Evolutionary conservation across 2,797 vertebrate genomes (phyloP), one percentile per base, ranked within the genome.

Genomic region (Cephalopachus bancanus): DNA sequence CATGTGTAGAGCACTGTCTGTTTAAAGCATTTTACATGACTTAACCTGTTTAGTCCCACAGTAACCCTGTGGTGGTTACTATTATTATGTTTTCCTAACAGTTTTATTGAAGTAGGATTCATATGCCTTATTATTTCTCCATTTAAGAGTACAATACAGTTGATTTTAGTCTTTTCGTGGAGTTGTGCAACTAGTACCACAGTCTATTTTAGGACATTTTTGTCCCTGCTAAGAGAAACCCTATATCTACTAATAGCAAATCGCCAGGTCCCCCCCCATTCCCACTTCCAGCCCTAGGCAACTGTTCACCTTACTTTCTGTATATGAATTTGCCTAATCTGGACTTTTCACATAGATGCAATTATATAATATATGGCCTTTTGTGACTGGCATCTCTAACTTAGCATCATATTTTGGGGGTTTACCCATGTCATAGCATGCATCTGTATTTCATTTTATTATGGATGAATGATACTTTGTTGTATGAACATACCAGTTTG

Each of bases 401-500:
- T 67, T 55, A 30, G 37, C 17, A 0, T 19, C 17, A 0, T 24
- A 15, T 22, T 65, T 76, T 91, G 30, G 20, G 12, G 72, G 60
- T 7, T 72, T 33, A 8, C 37, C 10, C 60, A 4, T 44, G 53
- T 74, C 55, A 16, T 10, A 55, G 20, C 20, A 0, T 51, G 62
- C 59, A 15, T 55, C 17, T 33, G 26, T 6, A 15, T 28, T 57
- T 78, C 55, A 4, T n/a, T 78, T 51, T 57, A 44, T 20, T 30
- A 2, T 51, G 33, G 44, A 12, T 57, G 53, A 69, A 1, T 20
- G 1, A 26, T 8, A 8, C 4, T 19, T 19, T 8, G 0, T 14
- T 51, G 15, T 33, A 1, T 49, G 37, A n/a, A 0, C n/a, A 0
- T 11, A 1, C 19, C 37, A 1, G 49, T 79, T 75, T 93, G 44